Percentiles rank a stretch among this genome's conserved stretches.
Evolutionary conservation across 2,797 vertebrate species (phyloP).

Genomic region (Podargus strigoides): DNA sequence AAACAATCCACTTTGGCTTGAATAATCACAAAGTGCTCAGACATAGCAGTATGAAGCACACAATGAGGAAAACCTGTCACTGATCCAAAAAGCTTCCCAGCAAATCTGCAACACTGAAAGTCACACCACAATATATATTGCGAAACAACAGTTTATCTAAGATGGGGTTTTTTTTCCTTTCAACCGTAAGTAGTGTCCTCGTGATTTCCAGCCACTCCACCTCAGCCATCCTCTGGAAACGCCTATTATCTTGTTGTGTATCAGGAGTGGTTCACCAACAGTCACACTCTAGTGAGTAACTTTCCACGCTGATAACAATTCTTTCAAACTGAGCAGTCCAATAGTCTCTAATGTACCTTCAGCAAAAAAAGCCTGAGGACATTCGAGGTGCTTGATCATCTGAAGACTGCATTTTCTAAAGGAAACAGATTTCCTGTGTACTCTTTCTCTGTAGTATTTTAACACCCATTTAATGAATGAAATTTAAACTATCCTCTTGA

Average conservation of each 20-base stretch:
- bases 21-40: neutral
- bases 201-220: neutral
- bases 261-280: neutral
- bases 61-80: neutral
- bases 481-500: neutral
- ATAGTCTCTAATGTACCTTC: neutral
- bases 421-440: neutral
- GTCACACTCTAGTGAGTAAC: neutral
- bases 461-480: neutral
- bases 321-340: neutral
- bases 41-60: neutral
- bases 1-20: neutral
- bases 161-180: neutral
- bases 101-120: conserved; percentile 1
- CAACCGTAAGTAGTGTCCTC: neutral
- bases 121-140: neutral
- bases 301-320: neutral
- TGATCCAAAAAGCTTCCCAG: conserved; percentile 21
- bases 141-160: neutral
- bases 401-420: neutral
- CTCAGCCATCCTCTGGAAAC: neutral
- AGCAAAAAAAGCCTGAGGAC: neutral
- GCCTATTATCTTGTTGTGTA: neutral
- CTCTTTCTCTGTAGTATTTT: neutral
- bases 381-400: neutral